Evolutionary conservation across 2,888 invertebrate genomes (phyloP).

Genomic region (Tachina fera): DNA sequence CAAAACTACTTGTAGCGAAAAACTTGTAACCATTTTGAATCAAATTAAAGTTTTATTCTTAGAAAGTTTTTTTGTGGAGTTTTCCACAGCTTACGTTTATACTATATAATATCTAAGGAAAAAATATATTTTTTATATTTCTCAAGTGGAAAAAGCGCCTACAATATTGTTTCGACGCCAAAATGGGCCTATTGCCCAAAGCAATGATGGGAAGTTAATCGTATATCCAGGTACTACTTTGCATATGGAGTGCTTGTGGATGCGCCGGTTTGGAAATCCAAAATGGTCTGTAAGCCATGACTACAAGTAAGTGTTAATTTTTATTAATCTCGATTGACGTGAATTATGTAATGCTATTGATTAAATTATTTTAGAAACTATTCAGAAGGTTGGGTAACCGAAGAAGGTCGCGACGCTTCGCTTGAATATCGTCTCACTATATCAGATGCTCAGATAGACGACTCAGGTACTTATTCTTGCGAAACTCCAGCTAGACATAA

Average conservation of each 20-base stretch:
- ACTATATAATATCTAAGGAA: background rate
- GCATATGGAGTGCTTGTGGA: slow-evolving; percentile 95
- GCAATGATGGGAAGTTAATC: slow-evolving; percentile 89
- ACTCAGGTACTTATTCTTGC: slow-evolving; percentile 93
- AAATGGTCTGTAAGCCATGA: slow-evolving; percentile 91
- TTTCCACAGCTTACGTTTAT: background rate
- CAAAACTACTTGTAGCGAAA: too few species aligned
- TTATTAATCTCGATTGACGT: background rate
- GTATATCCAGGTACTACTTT: slow-evolving; percentile 93
- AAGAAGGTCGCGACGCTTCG: slow-evolving; percentile 89
- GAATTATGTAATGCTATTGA: background rate
- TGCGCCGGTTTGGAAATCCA: slow-evolving; percentile 92
- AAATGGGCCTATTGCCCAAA: slow-evolving; percentile 92
- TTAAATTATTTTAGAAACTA: slow-evolving; percentile 84
- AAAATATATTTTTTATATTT: background rate
- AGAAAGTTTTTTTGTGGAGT: too few species aligned
- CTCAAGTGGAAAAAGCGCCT: slow-evolving; percentile 91
- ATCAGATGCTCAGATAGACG: slow-evolving; percentile 90
- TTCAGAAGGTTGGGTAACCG: slow-evolving; percentile 91
- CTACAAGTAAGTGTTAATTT: slow-evolving; percentile 81
- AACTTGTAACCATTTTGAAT: too few species aligned
- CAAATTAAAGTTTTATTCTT: too few species aligned
- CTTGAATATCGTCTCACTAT: slow-evolving; percentile 92
- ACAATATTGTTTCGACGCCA: slow-evolving; percentile 92
- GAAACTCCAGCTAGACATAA: slow-evolving; percentile 92